Evolutionary conservation across 1,140 invertebrate genomes (phyloP), one percentile per base, ranked within the genome.

Genomic region (Pseudoatta argentina): DNA sequence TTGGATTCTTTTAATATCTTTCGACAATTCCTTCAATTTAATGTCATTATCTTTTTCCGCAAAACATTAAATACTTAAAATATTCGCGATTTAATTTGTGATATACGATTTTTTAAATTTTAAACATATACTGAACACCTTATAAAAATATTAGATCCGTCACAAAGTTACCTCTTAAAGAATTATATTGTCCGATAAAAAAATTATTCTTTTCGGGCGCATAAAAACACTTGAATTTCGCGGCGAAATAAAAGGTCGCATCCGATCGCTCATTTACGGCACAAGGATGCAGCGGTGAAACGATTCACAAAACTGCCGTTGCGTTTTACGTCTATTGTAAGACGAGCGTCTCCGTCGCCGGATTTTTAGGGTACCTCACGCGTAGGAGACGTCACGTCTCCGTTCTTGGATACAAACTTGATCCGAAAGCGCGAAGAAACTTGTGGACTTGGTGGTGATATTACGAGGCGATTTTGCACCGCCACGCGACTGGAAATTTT

Each of bases 321-420:
- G 51, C 21, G 34, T 81, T 81, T 81, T 81, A 81, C 78, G 53
- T 7, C 34, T 51, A 66, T 53, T 14, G 78, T 81, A 66, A 67
- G 51, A 71, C 21, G 64, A 67, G 61, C 63, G 44, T 81, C 57
- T 57, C 39, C 75, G 57, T 18, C 78, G 51, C 10, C 8, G 51
- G 51, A 81, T 59, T 72, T 81, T 81, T 81, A 57, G 44, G 66
- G 72, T 81, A 71, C 66, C 44, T 81, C 39, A 44, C 51, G 51
- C 66, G 48, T 14, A 14, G 12, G 14, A 14, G 14, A 16, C 48
- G 34, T 21, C 66, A 57, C 78, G 77, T 81, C 4, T 57, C 27
- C 63, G 27, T 21, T 5, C 78, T 2, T 21, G 34, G 10, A 14
- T 14, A 39, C 48, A 69, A 79, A 34, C 55, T 72, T 44, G 77